Base-by-base conservation (phyloP, 1,140 invertebrate species). In the Apis laboriosa region DNA sequence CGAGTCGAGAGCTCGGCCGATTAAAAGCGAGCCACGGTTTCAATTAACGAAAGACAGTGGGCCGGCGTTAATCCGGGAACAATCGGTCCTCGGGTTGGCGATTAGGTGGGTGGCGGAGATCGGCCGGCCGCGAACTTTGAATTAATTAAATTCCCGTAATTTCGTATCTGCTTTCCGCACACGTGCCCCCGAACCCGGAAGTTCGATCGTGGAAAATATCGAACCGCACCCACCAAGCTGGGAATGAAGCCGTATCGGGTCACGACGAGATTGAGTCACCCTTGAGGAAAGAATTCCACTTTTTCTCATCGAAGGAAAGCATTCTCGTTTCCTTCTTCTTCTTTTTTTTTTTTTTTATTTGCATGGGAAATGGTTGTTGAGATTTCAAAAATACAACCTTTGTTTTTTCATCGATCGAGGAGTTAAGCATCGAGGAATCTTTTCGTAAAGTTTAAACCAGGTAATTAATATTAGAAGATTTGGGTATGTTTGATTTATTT, bases 141-240 rank as follows among this genome's bases (percentile, higher is more conserved):
- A 92, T 90, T 93, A 93, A 93, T 93, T 92, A 92, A 93, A 92
- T 92, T 92, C 91, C 88, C 87, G 89, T 92, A 92, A 92, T 91
- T 92, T 92, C 91, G 92, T 92, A 92, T 92, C 92, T 92, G 86
- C 89, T 88, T 93, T 92, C 88, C 89, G 90, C 92, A 93, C 89
- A 92, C 90, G 88, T 91, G 89, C 88, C 89, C 90, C 88, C 71
- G 80, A 56, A 83, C 82, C 67, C 84, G 86, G 90, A 89, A 89
- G 68, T 92, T 91, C 86, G 89, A 91, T 92, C 87, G 85, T 84
- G 84, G 86, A 90, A 88, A 90, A 90, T 87, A 90, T 91, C 87
- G 80, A 70, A n/a, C 72, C 58, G 80, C 1, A 64, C 77, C 76
- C 67, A 74, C 61, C 28, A 60, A 55, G 55, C 21, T 17, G 70